Percentiles rank a stretch among this genome's conserved stretches.
phyloP scores from a whole-genome alignment of 2,888 invertebrate genomes.

The Dorcus hopei region DNA sequence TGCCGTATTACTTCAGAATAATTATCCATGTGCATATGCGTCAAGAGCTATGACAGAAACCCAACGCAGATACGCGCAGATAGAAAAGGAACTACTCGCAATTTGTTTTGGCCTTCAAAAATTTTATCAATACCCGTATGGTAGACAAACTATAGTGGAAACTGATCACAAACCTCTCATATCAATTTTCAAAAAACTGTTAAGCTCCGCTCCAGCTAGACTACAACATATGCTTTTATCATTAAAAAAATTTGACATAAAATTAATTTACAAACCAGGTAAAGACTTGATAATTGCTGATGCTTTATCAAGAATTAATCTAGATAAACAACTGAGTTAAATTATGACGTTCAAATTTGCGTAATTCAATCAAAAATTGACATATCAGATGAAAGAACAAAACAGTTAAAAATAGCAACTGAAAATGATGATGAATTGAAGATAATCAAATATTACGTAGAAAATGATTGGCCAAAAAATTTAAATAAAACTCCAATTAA shows the following conservation, averaged over 20 bases:
- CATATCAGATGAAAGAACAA: constrained; percentile 12
- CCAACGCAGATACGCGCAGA: constrained; percentile 32
- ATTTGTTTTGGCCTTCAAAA: constrained; percentile 20
- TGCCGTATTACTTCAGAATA: constrained; percentile 27
- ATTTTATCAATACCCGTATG: constrained; percentile 31
- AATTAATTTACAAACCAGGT: too few species aligned
- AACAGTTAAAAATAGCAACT: constrained; percentile 18
- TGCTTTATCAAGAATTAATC: constrained; percentile 1
- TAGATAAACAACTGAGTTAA: constrained; percentile 9
- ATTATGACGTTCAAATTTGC: constrained; percentile 17
- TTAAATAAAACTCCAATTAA: constrained; percentile 11
- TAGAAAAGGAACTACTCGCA: constrained; percentile 32
- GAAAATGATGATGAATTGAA: constrained; percentile 14
- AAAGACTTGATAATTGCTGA: constrained; percentile 10
- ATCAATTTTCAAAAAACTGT: constrained; percentile 23
- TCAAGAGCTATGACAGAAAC: constrained; percentile 29
- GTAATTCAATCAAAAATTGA: constrained; percentile 15
- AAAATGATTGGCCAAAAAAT: constrained; percentile 21
- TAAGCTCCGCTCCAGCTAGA: constrained; percentile 24
- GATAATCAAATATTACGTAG: constrained; percentile 13
- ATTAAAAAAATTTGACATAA: too few species aligned
- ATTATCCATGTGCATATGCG: constrained; percentile 29
- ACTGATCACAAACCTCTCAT: constrained; percentile 35
- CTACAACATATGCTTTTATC: constrained; percentile 23
- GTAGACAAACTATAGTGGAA: constrained; percentile 26